Conservation (phyloP, 2,797 vertebrate species). For the Helarctos malayanus region DNA sequence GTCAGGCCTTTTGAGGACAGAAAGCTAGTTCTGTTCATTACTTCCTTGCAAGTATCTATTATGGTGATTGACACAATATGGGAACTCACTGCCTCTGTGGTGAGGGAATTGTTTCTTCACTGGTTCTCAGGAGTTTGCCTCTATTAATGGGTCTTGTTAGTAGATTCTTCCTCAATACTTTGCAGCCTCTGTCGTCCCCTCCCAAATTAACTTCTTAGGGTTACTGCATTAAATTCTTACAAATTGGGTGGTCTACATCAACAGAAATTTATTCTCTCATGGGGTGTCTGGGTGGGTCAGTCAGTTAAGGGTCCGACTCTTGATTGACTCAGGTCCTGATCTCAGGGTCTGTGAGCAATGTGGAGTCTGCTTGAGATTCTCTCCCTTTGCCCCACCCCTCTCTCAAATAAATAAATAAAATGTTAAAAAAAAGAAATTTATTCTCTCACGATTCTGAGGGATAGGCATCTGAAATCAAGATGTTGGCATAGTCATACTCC, state of each 20-base stretch:
- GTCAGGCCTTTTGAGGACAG: neutral
- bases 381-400: neutral
- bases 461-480: neutral
- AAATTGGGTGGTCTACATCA: too few relatives aligned
- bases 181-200: rapidly evolving
- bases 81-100: neutral
- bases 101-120: rapidly evolving
- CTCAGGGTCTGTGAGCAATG: neutral
- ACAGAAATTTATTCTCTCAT: neutral
- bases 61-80: rapidly evolving
- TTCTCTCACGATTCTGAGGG: neutral
- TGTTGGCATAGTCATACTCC: rapidly evolving
- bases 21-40: rapidly evolving
- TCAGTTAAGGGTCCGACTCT: neutral
- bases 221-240: too few relatives aligned
- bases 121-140: neutral
- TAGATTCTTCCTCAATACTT: neutral
- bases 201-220: rapidly evolving
- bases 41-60: rapidly evolving
- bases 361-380: neutral
- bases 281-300: neutral
- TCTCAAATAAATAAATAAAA: neutral
- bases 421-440: neutral
- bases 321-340: neutral
- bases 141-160: neutral